These are phyloP conservation scores for Alouatta palliata DNA, from an alignment of 2,113 vertebrate species.

Conservation along the genomic window DNA sequence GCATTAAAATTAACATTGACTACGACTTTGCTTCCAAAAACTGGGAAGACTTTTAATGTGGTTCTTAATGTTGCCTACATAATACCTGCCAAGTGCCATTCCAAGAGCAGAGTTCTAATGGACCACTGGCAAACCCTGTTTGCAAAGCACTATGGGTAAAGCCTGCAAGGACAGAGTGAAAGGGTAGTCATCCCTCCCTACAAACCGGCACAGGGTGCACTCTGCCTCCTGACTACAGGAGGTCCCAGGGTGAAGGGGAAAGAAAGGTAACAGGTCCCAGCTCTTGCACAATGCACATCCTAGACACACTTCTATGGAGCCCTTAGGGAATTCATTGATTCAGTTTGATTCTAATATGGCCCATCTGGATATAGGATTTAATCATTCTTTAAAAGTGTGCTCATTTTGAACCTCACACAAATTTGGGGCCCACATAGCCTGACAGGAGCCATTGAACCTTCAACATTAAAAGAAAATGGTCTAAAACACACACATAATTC, in stretches of 20 bases:
- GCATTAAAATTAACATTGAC: neutral
- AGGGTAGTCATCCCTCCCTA: neutral
- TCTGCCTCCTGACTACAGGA: neutral
- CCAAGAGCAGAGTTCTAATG: neutral
- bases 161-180: slow-evolving; percentile 21
- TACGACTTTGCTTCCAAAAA: slow-evolving; percentile 18
- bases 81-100: neutral
- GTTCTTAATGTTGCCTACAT: neutral
- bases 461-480: slow-evolving; percentile 63
- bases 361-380: slow-evolving; percentile 53
- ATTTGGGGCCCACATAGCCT: slow-evolving; percentile 47
- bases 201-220: neutral
- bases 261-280: neutral
- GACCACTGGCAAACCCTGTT: neutral
- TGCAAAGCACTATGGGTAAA: slow-evolving; percentile 56
- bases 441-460: slow-evolving; percentile 45
- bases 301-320: neutral
- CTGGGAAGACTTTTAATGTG: slow-evolving; percentile 22
- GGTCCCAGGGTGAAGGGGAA: neutral
- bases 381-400: slow-evolving; percentile 30
- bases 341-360: slow-evolving; percentile 44
- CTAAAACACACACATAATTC: slow-evolving; percentile 67
- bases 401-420: slow-evolving; percentile 50
- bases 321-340: slow-evolving; percentile 47
- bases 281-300: neutral